phyloP scores from a whole-genome alignment of 2,113 vertebrate species.

The Lepisosteus oculatus region DNA sequence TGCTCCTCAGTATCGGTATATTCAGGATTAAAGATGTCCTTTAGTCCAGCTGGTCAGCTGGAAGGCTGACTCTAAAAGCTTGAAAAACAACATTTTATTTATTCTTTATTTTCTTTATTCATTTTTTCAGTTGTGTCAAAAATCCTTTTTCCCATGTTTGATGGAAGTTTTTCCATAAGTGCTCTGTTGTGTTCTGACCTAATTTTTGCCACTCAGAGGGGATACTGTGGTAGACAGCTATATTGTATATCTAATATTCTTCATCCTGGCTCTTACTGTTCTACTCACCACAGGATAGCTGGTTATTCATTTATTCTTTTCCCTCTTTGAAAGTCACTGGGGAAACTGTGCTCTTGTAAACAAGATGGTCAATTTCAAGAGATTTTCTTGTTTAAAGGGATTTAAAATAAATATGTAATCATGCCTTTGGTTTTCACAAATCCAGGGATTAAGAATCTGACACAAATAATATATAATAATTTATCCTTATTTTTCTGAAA shows the following conservation, averaged over 20 bases:
- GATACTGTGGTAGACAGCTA: slow-evolving; percentile 6
- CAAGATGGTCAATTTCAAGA: background rate
- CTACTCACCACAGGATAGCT: background rate
- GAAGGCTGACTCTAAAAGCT: background rate
- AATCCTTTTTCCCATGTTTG: slow-evolving; percentile 13
- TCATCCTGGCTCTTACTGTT: background rate
- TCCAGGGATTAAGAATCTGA: slow-evolving; percentile 23
- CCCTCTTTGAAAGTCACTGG: background rate
- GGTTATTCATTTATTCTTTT: slow-evolving; percentile 2
- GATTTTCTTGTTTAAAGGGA: background rate
- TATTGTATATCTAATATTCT: slow-evolving; percentile 11
- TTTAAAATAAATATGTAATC: background rate
- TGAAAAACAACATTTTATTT: slow-evolving; percentile 2
- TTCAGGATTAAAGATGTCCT: background rate
- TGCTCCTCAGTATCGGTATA: background rate
- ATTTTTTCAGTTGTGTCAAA: background rate
- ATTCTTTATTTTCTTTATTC: background rate
- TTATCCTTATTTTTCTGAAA: background rate
- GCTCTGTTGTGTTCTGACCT: slow-evolving; percentile 6
- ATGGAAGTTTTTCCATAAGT: slow-evolving; percentile 5
- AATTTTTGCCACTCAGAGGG: slow-evolving; percentile 14
- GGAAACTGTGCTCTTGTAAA: background rate
- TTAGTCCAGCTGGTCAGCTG: background rate
- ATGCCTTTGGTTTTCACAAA: background rate
- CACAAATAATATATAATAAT: slow-evolving; percentile 28